phyloP scores from a whole-genome alignment of 2,113 vertebrate species.

The Pardalotus punctatus region DNA sequence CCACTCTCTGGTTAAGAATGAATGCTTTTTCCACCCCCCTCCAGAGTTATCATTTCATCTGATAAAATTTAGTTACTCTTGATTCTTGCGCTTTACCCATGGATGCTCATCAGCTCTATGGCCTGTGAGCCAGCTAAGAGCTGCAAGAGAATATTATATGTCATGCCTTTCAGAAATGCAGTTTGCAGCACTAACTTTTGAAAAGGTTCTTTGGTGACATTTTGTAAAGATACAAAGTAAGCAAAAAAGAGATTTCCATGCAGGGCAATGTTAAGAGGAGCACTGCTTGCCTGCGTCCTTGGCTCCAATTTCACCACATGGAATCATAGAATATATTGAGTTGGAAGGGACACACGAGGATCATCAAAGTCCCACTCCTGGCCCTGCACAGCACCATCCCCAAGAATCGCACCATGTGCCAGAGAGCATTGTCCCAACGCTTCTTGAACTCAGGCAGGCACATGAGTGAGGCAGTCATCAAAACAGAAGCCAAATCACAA shows the following conservation, averaged over 20 bases:
- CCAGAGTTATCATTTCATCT: not conserved
- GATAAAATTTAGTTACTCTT: not conserved
- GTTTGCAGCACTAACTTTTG: not conserved
- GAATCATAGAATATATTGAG: not conserved
- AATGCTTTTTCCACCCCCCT: not conserved
- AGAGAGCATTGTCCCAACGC: not conserved
- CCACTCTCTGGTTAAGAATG: not conserved
- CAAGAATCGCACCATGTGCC: not conserved
- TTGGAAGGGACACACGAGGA: not conserved
- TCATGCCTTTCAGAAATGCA: not conserved
- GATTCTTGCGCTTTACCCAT: not conserved
- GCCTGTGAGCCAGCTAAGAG: not conserved
- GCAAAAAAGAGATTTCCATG: not conserved
- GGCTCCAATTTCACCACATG: not conserved
- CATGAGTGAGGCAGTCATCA: not conserved
- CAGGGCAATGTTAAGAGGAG: fast-evolving
- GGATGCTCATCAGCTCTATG: not conserved
- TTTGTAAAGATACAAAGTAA: not conserved
- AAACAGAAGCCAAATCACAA: not conserved
- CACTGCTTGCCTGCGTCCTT: not conserved
- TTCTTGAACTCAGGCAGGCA: not conserved
- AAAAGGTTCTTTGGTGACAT: not conserved
- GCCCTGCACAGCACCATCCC: not conserved
- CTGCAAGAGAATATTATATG: not conserved
- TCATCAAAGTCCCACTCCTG: not conserved